phyloP scores from a whole-genome alignment of 2,888 invertebrate genomes.

The Calameuta filiformis region DNA sequence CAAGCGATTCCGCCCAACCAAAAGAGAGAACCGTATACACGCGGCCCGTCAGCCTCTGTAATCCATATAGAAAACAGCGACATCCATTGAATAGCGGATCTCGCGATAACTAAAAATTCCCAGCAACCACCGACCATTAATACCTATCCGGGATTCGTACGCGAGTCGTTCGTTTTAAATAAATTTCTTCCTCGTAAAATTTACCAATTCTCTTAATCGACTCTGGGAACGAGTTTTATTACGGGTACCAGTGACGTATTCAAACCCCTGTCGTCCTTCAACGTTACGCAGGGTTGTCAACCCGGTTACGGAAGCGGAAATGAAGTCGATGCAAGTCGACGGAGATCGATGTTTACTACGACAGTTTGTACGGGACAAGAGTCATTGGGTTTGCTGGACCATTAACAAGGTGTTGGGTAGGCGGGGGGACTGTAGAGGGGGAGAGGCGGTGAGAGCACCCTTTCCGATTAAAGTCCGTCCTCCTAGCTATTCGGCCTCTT shows the following conservation, averaged over 20 bases:
- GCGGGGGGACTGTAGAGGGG: no score
- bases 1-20: background rate
- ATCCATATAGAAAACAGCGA: background rate
- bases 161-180: background rate
- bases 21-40: background rate
- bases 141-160: background rate
- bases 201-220: background rate
- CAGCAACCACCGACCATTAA: background rate
- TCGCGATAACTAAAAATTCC: background rate
- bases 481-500: conserved; percentile 3
- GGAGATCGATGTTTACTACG: conserved; percentile 3
- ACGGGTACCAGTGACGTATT: background rate
- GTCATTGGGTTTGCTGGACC: conserved; percentile 8
- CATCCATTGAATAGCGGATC: background rate
- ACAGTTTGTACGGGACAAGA: conserved; percentile 6
- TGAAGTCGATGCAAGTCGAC: conserved; percentile 13
- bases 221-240: background rate
- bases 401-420: conserved; percentile 14
- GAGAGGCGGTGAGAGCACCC: background rate
- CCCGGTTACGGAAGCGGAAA: conserved; percentile 6
- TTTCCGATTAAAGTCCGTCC: conserved; percentile 9
- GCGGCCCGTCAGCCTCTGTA: background rate
- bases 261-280: background rate
- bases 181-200: background rate
- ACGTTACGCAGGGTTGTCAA: background rate